Conservation (phyloP, 1,140 invertebrate species). For the Calephelis nemesis region DNA sequence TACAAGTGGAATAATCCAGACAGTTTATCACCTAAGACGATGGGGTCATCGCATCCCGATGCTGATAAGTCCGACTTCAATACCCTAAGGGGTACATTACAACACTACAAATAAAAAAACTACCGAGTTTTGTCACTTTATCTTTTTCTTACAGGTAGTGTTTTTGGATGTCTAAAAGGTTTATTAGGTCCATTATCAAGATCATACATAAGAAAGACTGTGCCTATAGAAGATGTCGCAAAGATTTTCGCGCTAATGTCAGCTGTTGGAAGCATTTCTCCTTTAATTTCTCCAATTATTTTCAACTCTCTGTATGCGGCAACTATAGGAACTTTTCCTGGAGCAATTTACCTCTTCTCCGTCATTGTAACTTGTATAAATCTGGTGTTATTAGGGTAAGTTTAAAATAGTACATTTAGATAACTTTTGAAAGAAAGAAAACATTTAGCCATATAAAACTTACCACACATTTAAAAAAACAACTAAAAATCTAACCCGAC, state of each 20-base stretch:
- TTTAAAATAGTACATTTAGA: not conserved
- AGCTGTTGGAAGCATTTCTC: constrained; percentile 81
- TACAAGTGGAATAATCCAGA: no score
- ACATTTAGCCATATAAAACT: not conserved
- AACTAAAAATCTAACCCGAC: no score
- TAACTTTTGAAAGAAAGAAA: not conserved
- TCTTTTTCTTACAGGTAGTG: constrained; percentile 51
- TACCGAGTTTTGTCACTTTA: not conserved
- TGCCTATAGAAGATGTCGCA: constrained; percentile 82
- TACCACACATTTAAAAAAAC: not conserved
- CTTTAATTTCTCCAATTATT: constrained; percentile 34
- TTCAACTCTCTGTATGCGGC: constrained; percentile 3
- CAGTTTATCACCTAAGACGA: no score
- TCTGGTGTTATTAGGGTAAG: constrained; percentile 16
- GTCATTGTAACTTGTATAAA: not conserved
- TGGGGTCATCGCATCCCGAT: no score
- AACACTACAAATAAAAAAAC: no score
- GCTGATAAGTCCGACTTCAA: no score
- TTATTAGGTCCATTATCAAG: constrained; percentile 82
- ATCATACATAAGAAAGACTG: constrained; percentile 83
- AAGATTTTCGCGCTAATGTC: constrained; percentile 83
- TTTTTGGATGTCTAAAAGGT: constrained; percentile 79
- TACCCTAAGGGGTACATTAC: no score
- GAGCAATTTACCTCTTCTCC: constrained; percentile 4
- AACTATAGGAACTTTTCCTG: not conserved